Evolutionary conservation across 1,140 invertebrate genomes (phyloP).

Genomic region (Cardiocondyla obscurior): DNA sequence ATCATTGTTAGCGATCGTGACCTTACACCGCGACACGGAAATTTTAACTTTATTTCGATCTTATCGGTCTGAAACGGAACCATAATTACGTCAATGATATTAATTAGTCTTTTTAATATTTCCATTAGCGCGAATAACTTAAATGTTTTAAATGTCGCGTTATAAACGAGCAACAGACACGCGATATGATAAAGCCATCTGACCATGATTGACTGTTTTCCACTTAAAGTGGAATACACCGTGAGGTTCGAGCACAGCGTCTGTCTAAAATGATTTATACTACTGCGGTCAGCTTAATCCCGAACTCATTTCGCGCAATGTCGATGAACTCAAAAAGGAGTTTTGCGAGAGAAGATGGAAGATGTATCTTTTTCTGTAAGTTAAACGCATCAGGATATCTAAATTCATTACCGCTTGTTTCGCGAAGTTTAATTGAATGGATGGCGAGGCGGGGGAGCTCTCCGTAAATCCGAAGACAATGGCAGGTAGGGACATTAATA

Average conservation of each 20-base stretch:
- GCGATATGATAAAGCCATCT: not conserved
- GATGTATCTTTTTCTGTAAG: slow-evolving; percentile 45
- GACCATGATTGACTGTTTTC: not conserved
- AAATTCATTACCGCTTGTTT: slow-evolving; percentile 72
- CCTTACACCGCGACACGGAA: not conserved
- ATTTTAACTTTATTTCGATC: not conserved
- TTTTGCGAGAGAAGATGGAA: slow-evolving; percentile 15
- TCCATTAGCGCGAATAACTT: not conserved
- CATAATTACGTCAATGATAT: not conserved
- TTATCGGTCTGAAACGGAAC: not conserved
- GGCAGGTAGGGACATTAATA: slow-evolving; percentile 43
- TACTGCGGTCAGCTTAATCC: slow-evolving; percentile 64
- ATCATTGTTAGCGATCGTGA: slow-evolving; percentile 36
- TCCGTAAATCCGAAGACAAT: slow-evolving; percentile 42
- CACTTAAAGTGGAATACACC: slow-evolving; percentile 1
- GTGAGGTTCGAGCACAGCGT: slow-evolving; percentile 3
- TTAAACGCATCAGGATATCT: slow-evolving; percentile 69
- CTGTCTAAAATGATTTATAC: slow-evolving; percentile 54
- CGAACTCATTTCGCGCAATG: not conserved
- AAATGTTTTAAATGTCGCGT: not conserved
- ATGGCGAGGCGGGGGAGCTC: slow-evolving; percentile 44
- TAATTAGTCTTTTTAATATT: not conserved
- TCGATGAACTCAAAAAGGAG: slow-evolving; percentile 34
- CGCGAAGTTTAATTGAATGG: slow-evolving; percentile 74
- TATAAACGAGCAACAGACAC: not conserved